Evolutionary conservation across 2,113 vertebrate genomes (phyloP).

Genomic region (Ancistrus triradiatus): DNA sequence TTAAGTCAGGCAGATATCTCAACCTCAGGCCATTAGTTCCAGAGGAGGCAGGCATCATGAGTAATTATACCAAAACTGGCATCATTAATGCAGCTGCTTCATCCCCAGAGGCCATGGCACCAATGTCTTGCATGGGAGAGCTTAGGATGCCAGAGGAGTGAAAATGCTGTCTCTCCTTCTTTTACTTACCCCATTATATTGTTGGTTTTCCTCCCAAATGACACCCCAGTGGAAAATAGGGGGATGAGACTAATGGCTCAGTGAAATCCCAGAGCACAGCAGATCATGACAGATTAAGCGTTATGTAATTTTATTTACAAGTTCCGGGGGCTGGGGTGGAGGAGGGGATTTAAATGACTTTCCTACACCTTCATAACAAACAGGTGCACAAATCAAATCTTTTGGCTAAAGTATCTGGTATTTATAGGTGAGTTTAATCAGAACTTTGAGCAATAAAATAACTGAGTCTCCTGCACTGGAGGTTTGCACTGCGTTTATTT

Average conservation of each 20-base stretch:
- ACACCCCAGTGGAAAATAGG: slow-evolving; percentile 11
- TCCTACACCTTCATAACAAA: neutral
- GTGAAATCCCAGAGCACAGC: neutral
- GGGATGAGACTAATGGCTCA: slow-evolving; percentile 10
- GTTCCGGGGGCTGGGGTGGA: no score
- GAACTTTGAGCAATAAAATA: no score
- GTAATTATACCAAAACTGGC: slow-evolving; percentile 78
- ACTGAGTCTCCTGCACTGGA: no score
- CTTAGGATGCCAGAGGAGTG: slow-evolving; percentile 34
- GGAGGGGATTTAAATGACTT: slow-evolving; percentile 4
- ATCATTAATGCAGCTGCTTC: slow-evolving; percentile 73
- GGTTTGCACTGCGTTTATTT: no score
- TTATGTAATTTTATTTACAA: neutral
- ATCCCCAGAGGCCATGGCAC: slow-evolving; percentile 57
- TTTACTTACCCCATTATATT: slow-evolving; percentile 38
- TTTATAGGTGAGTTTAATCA: no score
- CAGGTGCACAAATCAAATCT: neutral
- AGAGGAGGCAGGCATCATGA: slow-evolving; percentile 70
- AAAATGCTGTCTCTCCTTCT: slow-evolving; percentile 34
- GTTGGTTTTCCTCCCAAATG: slow-evolving; percentile 30
- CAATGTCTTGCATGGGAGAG: slow-evolving; percentile 58
- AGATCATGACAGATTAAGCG: slow-evolving; percentile 17
- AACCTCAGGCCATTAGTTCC: slow-evolving; percentile 71
- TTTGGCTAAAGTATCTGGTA: no score
- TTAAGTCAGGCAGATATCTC: slow-evolving; percentile 74